These are phyloP conservation scores for Clarias pachynema DNA, from an alignment of 2,797 vertebrate species.

Conservation along the genomic window DNA sequence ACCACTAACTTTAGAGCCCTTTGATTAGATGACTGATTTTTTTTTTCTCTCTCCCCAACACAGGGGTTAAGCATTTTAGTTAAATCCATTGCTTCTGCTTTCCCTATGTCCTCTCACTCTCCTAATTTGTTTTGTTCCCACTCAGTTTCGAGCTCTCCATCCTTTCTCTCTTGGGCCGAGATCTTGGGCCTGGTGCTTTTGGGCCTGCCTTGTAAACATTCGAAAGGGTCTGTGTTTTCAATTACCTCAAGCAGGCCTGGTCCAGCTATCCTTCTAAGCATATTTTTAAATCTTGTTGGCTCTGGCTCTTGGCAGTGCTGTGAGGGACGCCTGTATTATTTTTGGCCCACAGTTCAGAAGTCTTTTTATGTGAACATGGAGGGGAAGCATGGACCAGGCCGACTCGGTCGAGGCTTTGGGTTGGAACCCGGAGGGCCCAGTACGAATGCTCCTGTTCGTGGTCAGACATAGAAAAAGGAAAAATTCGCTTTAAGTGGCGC, in stretches of 20 bases:
- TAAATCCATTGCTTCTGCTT: conserved; percentile 20
- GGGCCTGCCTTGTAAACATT: conserved; percentile 50
- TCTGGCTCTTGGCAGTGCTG: conserved; percentile 47
- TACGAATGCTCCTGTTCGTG: background rate
- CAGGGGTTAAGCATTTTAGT: conserved; percentile 19
- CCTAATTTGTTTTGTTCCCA: background rate
- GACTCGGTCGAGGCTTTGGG: conserved; percentile 52
- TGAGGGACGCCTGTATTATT: conserved; percentile 58
- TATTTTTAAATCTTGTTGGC: conserved; percentile 60
- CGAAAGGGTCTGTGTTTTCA: conserved; percentile 59
- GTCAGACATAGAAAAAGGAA: conserved; percentile 31
- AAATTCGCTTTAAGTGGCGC: conserved; percentile 10
- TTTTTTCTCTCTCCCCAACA: background rate
- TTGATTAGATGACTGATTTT: conserved; percentile 55
- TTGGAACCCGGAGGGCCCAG: conserved; percentile 35
- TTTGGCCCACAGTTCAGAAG: conserved; percentile 52
- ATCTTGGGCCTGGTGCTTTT: conserved; percentile 35
- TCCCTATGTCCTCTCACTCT: background rate
- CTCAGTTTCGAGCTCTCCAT: background rate
- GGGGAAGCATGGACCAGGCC: conserved; percentile 54
- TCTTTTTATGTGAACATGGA: conserved; percentile 49
- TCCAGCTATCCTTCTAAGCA: conserved; percentile 53
- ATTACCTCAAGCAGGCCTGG: conserved; percentile 57
- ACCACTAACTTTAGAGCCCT: conserved; percentile 49
- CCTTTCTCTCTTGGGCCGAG: conserved; percentile 19